These are phyloP conservation scores for Tridacna crocea DNA, from an alignment of 2,888 invertebrate genomes.

Conservation along the genomic window DNA sequence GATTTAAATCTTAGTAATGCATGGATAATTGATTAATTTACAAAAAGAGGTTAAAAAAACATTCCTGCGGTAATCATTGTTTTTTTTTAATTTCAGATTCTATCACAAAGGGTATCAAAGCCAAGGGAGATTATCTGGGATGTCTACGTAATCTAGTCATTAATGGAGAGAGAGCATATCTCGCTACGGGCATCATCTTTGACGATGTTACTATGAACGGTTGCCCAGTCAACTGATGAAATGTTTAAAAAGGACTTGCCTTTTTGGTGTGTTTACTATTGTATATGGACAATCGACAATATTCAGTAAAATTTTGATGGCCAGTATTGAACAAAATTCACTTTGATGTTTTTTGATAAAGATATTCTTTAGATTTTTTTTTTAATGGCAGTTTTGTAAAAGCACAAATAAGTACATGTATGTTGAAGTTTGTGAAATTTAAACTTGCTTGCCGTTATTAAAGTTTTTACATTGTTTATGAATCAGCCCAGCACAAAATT, in stretches of 20 bases:
- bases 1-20: background rate
- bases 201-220: constrained; percentile 91
- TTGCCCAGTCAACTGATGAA: constrained; percentile 90
- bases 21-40: background rate
- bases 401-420: too few species aligned
- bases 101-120: constrained; percentile 87
- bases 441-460: too few species aligned
- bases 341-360: background rate
- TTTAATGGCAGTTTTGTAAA: background rate
- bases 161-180: constrained; percentile 90
- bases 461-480: too few species aligned
- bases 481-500: too few species aligned
- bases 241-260: background rate
- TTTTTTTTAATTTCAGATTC: constrained; percentile 32
- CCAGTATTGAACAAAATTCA: background rate
- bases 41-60: background rate
- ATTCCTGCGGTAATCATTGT: too few species aligned
- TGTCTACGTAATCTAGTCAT: constrained; percentile 94
- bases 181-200: constrained; percentile 90
- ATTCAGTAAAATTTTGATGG: background rate
- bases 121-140: constrained; percentile 90
- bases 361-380: background rate
- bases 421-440: too few species aligned
- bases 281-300: background rate
- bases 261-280: too few species aligned